Conservation (phyloP, 2,113 vertebrate species). For the Dipodomys spectabilis region DNA sequence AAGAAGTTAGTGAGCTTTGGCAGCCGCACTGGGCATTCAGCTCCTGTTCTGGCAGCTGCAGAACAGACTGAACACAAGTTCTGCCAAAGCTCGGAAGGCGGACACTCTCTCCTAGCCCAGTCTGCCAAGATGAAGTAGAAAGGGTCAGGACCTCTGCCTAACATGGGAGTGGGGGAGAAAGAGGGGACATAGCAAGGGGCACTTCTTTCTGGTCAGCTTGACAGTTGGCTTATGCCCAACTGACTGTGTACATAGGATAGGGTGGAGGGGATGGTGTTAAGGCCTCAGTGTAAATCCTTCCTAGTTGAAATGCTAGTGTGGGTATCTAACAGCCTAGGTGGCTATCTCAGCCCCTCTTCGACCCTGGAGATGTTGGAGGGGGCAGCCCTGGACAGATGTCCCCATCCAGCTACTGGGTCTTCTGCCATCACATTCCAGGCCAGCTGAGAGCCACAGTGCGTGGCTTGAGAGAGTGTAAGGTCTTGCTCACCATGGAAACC, state of each 20-base stretch:
- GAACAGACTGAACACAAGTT: background rate
- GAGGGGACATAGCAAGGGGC: conserved; percentile 46
- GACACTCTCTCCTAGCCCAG: background rate
- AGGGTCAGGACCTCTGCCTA: conserved; percentile 54
- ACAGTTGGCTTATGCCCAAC: conserved; percentile 39
- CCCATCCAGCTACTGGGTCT: conserved; percentile 45
- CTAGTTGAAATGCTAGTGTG: background rate
- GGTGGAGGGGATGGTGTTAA: background rate
- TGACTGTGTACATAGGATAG: background rate
- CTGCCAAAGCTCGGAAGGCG: conserved; percentile 66
- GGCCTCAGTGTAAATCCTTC: conserved; percentile 1
- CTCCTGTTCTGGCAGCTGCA: conserved; percentile 70
- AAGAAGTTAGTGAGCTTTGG: conserved; percentile 65
- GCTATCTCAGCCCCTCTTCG: background rate
- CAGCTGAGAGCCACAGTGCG: conserved; percentile 25
- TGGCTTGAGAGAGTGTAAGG: conserved; percentile 62
- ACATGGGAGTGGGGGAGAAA: background rate
- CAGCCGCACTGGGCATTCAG: conserved; percentile 31
- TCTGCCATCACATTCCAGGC: conserved; percentile 73
- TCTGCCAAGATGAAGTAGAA: conserved; percentile 62
- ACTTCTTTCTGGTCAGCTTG: conserved; percentile 59
- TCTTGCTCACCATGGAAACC: conserved; percentile 74
- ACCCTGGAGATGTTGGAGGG: conserved; percentile 29
- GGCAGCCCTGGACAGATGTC: conserved; percentile 57
- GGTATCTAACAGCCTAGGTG: background rate